Base-by-base conservation (phyloP, 2,113 vertebrate species). In the Nesogale talazaci region DNA sequence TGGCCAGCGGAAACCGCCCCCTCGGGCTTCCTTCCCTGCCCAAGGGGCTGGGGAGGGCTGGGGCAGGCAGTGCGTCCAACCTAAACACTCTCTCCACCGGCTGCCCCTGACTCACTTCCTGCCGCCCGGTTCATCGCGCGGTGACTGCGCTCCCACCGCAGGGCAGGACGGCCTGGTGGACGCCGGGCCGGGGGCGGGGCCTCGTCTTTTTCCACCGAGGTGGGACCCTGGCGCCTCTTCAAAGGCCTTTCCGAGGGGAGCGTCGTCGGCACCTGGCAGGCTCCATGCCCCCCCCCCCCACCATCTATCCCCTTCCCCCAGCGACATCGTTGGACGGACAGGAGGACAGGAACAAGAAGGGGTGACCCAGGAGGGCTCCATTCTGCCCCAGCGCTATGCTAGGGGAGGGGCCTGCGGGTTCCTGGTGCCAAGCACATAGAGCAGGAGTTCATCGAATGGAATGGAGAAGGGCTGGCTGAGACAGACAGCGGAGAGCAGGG, bases 31-130 rank as follows among this genome's bases (percentile, higher is more conserved):
- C 98, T 98, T 94, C 95, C 70, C 95, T 86, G 36, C 90, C 95
- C 94, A 95, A 86, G 93, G 95, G 96, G 96, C 96, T 88, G 83
- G 59, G 83, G 96, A 94, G 93, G 95, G 97, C 97, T 95, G n/a
- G n/a, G n/a, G 46, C 82, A 93, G 94, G 25, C 87, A 88, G 88
- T 95, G 67, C 9, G 89, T 98, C 98, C 98, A 99, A 98, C 83
- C 97, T 97, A 98, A 99, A 99, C 96, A 98, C 97, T 78, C 92
- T 94, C 97, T 98, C 97, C 97, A 94, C 98, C 92, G 92, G 97
- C 98, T 97, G 97, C 96, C 92, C 95, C 86, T 52, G 98, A 99
- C 98, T 99, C 99, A 98, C 86, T 98, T 98, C 98, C 98, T 98
- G 96, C 93, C 86, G 76, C 89, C 0, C 67, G 98, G 99, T 98